A percentile compares a stretch with the other conserved stretches of the same genome.
Evolutionary conservation across 2,888 invertebrate genomes (phyloP).

Genomic region (Doris montereyensis): DNA sequence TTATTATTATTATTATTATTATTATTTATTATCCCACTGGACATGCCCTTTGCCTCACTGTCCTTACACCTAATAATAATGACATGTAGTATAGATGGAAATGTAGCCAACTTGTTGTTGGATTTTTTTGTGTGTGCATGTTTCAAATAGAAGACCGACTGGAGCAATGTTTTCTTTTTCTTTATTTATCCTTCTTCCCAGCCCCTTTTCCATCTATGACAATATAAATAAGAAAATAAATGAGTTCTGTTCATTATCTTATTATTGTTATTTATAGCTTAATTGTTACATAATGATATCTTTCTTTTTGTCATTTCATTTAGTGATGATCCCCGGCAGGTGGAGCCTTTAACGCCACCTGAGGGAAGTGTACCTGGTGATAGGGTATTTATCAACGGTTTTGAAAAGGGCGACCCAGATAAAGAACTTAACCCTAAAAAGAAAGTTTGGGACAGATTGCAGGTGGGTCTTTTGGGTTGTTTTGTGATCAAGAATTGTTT

Average conservation of each 20-base stretch:
- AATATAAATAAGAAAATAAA: no score
- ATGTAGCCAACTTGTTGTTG: no score
- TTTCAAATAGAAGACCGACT: background rate
- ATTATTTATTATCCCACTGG: no score
- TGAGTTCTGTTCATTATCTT: no score
- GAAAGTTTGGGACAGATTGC: slow-evolving; percentile 94
- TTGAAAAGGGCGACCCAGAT: slow-evolving; percentile 84
- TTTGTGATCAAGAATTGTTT: no score
- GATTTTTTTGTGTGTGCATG: background rate
- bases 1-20: no score
- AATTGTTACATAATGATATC: background rate
- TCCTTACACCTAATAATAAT: no score
- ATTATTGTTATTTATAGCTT: background rate
- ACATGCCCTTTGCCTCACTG: no score
- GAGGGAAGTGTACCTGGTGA: slow-evolving; percentile 86
- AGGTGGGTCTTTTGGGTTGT: no score
- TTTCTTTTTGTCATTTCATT: slow-evolving; percentile 26
- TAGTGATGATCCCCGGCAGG: slow-evolving; percentile 72
- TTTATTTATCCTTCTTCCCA: background rate
- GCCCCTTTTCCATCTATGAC: background rate
- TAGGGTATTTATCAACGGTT: slow-evolving; percentile 86
- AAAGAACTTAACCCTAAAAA: slow-evolving; percentile 94
- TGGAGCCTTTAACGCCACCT: slow-evolving; percentile 89
- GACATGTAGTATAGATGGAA: no score
- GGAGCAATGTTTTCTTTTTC: background rate